phyloP scores from a whole-genome alignment of 2,113 vertebrate species.

The Oncorhynchus masou region DNA sequence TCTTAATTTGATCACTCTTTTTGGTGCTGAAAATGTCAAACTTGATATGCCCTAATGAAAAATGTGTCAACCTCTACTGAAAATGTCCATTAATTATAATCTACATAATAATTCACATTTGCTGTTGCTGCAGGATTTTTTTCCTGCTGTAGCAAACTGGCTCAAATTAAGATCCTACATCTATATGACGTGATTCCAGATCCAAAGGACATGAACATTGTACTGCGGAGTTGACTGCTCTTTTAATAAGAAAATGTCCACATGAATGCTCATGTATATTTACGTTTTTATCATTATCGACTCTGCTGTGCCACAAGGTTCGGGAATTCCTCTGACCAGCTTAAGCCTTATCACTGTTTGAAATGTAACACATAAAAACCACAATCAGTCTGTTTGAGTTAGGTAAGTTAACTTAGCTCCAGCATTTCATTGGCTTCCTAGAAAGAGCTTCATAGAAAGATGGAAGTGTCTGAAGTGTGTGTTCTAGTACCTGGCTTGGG shows the following conservation, averaged over 20 bases:
- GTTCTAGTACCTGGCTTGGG: background rate
- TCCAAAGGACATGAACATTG: constrained; percentile 38
- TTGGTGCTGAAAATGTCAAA: no score
- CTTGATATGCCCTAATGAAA: no score
- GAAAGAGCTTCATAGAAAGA: no score
- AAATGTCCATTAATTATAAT: no score
- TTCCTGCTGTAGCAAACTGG: no score
- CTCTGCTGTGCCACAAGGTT: constrained; percentile 24
- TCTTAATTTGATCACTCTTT: no score
- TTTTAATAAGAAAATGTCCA: constrained; percentile 61
- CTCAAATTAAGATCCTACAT: no score
- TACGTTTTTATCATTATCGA: constrained; percentile 41
- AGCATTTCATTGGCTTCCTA: constrained; percentile 3
- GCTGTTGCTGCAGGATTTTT: no score
- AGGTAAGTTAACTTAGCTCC: constrained; percentile 3
- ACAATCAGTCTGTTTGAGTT: constrained; percentile 21
- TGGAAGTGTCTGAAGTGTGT: background rate
- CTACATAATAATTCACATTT: no score
- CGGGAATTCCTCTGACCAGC: constrained; percentile 18
- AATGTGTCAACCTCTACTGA: no score
- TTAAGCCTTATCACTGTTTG: constrained; percentile 29
- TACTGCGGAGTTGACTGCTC: constrained; percentile 37
- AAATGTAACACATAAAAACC: constrained; percentile 35
- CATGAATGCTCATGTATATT: constrained; percentile 42
- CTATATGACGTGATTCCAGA: constrained; percentile 17